Percentiles rank a stretch among this genome's conserved stretches.
These are phyloP conservation scores for Enchytraeus crypticus DNA, from an alignment of 2,888 invertebrate species.

Conservation along the genomic window DNA sequence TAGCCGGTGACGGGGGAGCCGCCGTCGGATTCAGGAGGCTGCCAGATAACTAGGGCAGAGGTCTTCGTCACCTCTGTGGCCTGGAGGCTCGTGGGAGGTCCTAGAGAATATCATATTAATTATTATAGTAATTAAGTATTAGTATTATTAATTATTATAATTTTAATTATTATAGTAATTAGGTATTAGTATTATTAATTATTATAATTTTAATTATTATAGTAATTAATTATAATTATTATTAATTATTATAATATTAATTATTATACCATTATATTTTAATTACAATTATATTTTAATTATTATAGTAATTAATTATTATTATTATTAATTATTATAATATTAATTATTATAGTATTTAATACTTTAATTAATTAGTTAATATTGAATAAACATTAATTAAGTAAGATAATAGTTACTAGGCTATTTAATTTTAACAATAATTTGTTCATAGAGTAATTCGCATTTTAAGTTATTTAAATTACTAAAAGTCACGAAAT, in stretches of 20 bases:
- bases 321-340: too few relatives aligned
- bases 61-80: slow-evolving; percentile 55
- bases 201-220: background rate
- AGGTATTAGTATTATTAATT: background rate
- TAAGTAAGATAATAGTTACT: too few relatives aligned
- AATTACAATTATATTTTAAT: too few relatives aligned
- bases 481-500: too few relatives aligned
- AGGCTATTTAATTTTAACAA: too few relatives aligned
- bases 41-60: slow-evolving; percentile 62
- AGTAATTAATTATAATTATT: background rate
- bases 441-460: too few relatives aligned
- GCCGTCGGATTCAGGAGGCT: slow-evolving; percentile 38
- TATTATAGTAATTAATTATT: too few relatives aligned
- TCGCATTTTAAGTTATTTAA: too few relatives aligned
- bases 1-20: slow-evolving; percentile 38
- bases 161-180: background rate
- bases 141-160: background rate
- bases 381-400: too few relatives aligned
- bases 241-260: background rate
- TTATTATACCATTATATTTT: too few relatives aligned
- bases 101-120: background rate
- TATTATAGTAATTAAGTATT: background rate
- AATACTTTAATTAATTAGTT: too few relatives aligned
- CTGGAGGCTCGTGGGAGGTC: slow-evolving; percentile 28
- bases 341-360: too few relatives aligned